A percentile compares a stretch with the other conserved stretches of the same genome.
These are phyloP conservation scores for Loris lydekkerianus DNA, from an alignment of 2,797 vertebrate species.

Conservation along the genomic window DNA sequence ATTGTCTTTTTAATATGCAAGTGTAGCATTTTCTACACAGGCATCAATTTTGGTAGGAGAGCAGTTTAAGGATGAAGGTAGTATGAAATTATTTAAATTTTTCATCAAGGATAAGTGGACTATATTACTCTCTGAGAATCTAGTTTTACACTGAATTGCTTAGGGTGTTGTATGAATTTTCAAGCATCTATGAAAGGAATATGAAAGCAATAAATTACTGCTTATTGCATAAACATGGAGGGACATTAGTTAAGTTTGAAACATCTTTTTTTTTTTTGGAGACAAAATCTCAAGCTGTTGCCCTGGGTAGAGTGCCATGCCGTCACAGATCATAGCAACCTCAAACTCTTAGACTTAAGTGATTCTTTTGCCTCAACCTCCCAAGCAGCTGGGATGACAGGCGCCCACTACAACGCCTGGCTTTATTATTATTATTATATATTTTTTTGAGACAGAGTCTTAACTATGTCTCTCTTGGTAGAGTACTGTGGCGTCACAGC, in stretches of 20 bases:
- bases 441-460: no score
- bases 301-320: no score
- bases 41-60: conserved; percentile 61
- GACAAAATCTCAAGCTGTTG: no score
- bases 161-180: conserved; percentile 80
- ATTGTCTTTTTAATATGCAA: conserved; percentile 67
- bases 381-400: no score
- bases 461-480: no score
- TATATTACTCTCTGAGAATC: conserved; percentile 79
- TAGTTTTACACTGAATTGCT: conserved; percentile 80
- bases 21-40: conserved; percentile 64
- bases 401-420: no score
- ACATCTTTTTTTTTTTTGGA: not conserved
- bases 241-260: conserved; percentile 70
- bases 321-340: no score
- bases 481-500: no score
- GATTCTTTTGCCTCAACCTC: no score
- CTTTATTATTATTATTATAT: no score
- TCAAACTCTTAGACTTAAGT: no score
- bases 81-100: conserved; percentile 78
- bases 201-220: conserved; percentile 63
- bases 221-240: conserved; percentile 63
- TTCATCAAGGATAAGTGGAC: conserved; percentile 73
- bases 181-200: conserved; percentile 66
- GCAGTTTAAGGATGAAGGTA: conserved; percentile 76